Conservation (phyloP, 2,113 vertebrate genomes). For the Pterocles orientalis region DNA sequence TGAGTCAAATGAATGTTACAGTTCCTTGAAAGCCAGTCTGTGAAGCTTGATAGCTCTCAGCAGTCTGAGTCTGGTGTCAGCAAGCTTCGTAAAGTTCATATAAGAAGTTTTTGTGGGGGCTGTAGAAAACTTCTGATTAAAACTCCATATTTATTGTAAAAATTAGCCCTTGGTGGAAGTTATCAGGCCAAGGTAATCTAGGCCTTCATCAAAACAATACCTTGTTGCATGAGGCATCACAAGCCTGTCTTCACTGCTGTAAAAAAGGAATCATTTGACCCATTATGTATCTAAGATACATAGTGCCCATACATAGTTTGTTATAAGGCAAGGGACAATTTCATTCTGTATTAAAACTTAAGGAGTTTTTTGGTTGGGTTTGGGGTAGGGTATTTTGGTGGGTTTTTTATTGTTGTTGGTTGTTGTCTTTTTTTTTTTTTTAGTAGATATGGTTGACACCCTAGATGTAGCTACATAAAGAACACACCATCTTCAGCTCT, state of each 20-base stretch:
- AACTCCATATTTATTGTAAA: background rate
- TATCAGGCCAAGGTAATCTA: background rate
- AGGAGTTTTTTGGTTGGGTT: background rate
- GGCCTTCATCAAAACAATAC: background rate
- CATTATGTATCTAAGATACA: background rate
- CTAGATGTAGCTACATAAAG: background rate
- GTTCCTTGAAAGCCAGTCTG: background rate
- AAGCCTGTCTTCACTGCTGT: background rate
- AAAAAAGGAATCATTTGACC: background rate
- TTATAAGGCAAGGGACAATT: background rate
- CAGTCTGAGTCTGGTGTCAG: background rate
- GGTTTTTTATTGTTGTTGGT: background rate
- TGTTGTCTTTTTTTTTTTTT: background rate
- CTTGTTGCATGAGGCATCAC: background rate
- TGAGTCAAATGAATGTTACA: background rate
- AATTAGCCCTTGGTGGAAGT: background rate
- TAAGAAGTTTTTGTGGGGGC: background rate
- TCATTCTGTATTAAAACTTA: background rate
- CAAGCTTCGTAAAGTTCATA: background rate
- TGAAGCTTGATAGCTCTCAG: background rate
- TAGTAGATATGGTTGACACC: rapidly evolving
- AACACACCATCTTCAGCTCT: background rate
- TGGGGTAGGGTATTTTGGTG: rapidly evolving
- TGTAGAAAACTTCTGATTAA: background rate
- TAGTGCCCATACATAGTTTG: background rate